phyloP scores from a whole-genome alignment of 37 sponge, comb jelly and placozoan species.

The Spongilla lacustris region DNA sequence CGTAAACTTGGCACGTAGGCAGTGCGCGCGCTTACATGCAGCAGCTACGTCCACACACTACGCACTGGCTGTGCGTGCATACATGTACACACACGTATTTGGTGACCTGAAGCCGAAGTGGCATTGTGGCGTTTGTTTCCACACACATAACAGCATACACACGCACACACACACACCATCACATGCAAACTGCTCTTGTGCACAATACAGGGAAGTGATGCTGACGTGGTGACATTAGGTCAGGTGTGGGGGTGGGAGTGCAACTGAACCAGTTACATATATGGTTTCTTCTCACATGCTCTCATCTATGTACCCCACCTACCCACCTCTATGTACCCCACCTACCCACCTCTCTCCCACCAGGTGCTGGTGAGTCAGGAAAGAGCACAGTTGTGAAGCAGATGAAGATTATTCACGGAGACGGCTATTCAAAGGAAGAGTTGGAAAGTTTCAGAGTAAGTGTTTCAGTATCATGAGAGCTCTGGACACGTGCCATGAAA shows the following conservation, averaged over 20 bases:
- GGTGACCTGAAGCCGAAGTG: too few species aligned
- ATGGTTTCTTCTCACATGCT: conserved; percentile 5
- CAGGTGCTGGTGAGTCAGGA: conserved; percentile 98
- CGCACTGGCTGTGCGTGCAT: too few species aligned
- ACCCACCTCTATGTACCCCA: neutral
- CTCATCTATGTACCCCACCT: too few species aligned
- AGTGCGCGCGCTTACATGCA: too few species aligned
- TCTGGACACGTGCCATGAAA: neutral
- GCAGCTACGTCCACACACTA: too few species aligned
- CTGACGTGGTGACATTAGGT: too few species aligned
- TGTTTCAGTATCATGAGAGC: too few species aligned
- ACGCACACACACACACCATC: neutral
- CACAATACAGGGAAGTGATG: neutral
- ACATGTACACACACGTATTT: neutral
- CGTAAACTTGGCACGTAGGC: too few species aligned
- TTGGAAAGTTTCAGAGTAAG: conserved; percentile 83
- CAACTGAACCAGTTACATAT: neutral
- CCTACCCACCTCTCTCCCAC: neutral
- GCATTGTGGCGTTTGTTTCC: too few species aligned
- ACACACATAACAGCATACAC: neutral
- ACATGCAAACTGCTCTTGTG: neutral
- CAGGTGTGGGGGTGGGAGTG: neutral
- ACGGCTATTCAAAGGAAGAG: conserved; percentile 85
- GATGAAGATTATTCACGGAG: conserved; percentile 99
- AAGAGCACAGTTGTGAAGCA: conserved; percentile 99